Percentiles rank a stretch among this genome's conserved stretches.
Conservation (phyloP, 2,888 invertebrate species). For the Dysmachus trigonus region DNA sequence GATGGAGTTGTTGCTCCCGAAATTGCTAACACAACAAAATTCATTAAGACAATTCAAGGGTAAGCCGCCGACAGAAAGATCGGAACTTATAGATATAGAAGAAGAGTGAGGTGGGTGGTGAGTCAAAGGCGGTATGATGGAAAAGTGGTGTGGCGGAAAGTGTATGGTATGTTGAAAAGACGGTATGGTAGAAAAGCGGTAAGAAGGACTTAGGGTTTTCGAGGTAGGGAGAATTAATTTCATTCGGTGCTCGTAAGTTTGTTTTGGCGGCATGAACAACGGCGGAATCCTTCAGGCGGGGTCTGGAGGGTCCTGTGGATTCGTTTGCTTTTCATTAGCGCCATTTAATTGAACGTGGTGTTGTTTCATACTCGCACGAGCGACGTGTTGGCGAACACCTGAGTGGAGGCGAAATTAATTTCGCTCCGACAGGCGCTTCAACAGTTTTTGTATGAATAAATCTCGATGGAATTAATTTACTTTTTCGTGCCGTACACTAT, state of each 20-base stretch:
- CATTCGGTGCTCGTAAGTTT: not conserved
- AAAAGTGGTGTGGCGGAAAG: not conserved
- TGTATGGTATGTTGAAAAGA: not conserved
- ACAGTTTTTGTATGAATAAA: not conserved
- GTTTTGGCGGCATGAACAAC: not conserved
- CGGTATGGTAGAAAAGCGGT: not conserved
- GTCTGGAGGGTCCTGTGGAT: not conserved
- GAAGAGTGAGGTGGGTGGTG: not conserved
- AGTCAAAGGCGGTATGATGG: not conserved
- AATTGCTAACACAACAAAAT: constrained; percentile 15
- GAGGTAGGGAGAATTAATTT: not conserved
- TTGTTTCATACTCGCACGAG: not conserved
- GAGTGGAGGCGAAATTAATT: not conserved
- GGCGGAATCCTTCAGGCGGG: not conserved
- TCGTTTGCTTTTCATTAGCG: constrained; percentile 4
- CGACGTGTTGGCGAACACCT: not conserved
- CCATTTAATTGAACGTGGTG: constrained; percentile 6
- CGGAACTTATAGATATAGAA: not conserved
- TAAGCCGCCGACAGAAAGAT: not conserved
- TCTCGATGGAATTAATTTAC: not conserved
- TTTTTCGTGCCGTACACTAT: not conserved
- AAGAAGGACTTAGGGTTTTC: not conserved
- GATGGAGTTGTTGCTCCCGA: constrained; percentile 7
- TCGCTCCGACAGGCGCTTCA: not conserved
- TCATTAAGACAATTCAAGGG: constrained; percentile 11